Evolutionary conservation across 2,797 vertebrate genomes (phyloP).

Genomic region (Moxostoma hubbsi): DNA sequence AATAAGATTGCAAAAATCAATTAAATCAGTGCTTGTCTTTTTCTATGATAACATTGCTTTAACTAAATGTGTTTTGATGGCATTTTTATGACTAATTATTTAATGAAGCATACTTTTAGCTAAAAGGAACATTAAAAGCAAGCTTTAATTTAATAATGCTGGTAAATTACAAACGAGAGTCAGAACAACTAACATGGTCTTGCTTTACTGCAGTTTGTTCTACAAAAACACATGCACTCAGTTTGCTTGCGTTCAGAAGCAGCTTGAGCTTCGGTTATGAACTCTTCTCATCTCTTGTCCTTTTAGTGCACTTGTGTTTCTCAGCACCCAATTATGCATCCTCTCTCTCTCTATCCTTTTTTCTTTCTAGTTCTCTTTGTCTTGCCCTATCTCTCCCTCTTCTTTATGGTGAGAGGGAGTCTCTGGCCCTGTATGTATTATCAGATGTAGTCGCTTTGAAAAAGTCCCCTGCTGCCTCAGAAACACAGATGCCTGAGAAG

Average conservation of each 20-base stretch:
- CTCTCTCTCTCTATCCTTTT: constrained; percentile 10
- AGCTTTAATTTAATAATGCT: not conserved
- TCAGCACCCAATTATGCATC: constrained; percentile 3
- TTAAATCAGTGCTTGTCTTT: constrained; percentile 7
- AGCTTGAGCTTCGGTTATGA: constrained; percentile 16
- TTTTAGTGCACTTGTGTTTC: constrained; percentile 32
- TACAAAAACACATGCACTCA: not conserved
- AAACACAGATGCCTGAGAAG: constrained; percentile 49
- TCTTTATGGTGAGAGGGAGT: constrained; percentile 8
- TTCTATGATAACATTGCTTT: not conserved
- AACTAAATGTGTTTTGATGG: not conserved
- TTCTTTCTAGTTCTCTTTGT: not conserved
- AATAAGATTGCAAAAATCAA: not conserved
- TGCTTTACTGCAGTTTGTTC: not conserved
- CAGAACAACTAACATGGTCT: not conserved
- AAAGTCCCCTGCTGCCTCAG: constrained; percentile 55
- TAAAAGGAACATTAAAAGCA: constrained; percentile 11
- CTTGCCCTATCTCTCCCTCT: constrained; percentile 9
- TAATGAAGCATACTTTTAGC: not conserved
- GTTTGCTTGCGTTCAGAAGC: not conserved
- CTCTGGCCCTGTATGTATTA: constrained; percentile 52
- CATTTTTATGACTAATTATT: constrained; percentile 5
- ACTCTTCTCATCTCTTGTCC: constrained; percentile 15
- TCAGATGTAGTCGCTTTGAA: constrained; percentile 63
- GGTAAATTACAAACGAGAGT: not conserved